Evolutionary conservation across 2,113 vertebrate genomes (phyloP).

Genomic region (Mus pahari): DNA sequence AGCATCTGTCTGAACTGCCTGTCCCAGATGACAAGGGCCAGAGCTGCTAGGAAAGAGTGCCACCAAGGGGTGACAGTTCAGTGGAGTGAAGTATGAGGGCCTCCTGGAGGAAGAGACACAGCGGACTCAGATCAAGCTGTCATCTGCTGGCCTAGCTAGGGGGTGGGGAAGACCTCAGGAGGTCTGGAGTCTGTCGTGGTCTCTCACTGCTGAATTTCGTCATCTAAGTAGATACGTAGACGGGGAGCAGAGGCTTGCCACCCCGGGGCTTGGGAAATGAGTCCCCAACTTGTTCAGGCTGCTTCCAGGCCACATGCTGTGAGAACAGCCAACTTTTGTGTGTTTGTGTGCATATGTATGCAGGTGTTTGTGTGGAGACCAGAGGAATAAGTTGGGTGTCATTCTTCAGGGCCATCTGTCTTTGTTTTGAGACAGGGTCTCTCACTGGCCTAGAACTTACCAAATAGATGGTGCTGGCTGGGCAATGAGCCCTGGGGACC

Average conservation of each 20-base stretch:
- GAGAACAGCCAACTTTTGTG: background rate
- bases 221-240: background rate
- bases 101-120: background rate
- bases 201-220: background rate
- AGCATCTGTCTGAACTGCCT: background rate
- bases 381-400: background rate
- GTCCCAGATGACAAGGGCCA: fast-evolving
- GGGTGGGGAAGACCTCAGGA: too few relatives aligned
- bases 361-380: background rate
- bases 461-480: background rate
- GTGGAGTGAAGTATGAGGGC: background rate
- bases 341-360: background rate
- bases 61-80: background rate
- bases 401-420: background rate
- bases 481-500: background rate
- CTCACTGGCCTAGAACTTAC: background rate
- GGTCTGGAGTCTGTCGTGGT: fast-evolving
- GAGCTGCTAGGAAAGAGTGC: too few relatives aligned
- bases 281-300: conserved; percentile 67
- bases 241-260: background rate
- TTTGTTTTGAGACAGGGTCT: background rate
- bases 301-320: background rate
- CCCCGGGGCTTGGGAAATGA: conserved; percentile 72
- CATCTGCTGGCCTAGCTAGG: background rate
- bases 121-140: fast-evolving